Evolutionary conservation across 2,888 invertebrate genomes (phyloP), one percentile per base, ranked within the genome.

Genomic region (Pantelozetes paolii): DNA sequence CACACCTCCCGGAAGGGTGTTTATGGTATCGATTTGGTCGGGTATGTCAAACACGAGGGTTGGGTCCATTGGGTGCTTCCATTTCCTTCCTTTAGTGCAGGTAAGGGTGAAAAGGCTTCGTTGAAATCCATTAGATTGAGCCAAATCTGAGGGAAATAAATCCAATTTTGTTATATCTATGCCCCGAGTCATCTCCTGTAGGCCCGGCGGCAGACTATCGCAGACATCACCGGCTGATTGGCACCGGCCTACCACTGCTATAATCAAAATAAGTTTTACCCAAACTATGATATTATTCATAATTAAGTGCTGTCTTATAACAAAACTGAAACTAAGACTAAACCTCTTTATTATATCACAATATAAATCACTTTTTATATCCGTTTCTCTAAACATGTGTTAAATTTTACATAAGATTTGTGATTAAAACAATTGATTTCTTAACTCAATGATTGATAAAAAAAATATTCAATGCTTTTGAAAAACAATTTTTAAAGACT

Each of bases 121-220:
- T 23, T 70, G 57, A 42, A 74, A 74, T 6, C 74, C 74, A 45
- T 42, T 45, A n/a, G 59, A 26, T 32, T 48, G 45, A 18, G 71
- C 48, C 20, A 64, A 30, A 57, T 74, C 74, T n/a, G 20, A 11
- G 5, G 74, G 74, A 45, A 72, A 64, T 28, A 74, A 42, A 36
- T 74, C 74, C 13, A 74, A 72, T 72, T 40, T 42, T 9, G 74
- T 73, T 28, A 74, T 59, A 30, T 74, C 74, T 6, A 74, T 57
- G 15, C 74, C 72, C 5, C 72, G 59, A n/a, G 59, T 36, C 62
- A 74, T 20, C n/a, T 32, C 42, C 28, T 72, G 73, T 2, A 74
- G 32, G 5, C 74, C 74, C 42, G 74, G 72, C 28, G 42, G 32
- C 1, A 73, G 30, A 23, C 36, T 62, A 9, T 57, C 57, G 28